Evolutionary conservation across 2,113 vertebrate genomes (phyloP).

Genomic region (Pseudolaguvia tuberculata): DNA sequence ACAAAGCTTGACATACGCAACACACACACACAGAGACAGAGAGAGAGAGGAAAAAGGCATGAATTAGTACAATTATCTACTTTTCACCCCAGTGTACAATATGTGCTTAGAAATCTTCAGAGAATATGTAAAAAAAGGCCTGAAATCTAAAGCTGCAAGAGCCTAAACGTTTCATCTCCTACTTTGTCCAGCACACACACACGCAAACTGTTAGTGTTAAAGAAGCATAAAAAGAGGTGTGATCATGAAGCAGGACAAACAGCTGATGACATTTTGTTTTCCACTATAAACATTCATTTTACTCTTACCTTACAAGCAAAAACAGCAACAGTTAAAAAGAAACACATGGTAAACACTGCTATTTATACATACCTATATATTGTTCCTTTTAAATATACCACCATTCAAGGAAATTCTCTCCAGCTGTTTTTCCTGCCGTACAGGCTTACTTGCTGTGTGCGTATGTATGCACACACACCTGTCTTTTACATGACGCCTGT

Average conservation of each 20-base stretch:
- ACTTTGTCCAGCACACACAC: not conserved
- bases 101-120: not conserved
- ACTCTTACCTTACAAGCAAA: conserved; percentile 43
- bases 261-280: not conserved
- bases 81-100: not conserved
- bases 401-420: too few relatives aligned
- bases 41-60: too few relatives aligned
- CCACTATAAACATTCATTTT: not conserved
- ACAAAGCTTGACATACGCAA: too few relatives aligned
- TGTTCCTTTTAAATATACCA: not conserved
- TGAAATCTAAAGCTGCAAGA: not conserved
- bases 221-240: not conserved
- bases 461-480: not conserved
- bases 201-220: not conserved
- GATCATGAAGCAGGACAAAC: not conserved
- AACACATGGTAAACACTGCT: not conserved
- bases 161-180: not conserved
- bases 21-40: too few relatives aligned
- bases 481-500: conserved; percentile 44
- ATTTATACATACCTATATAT: not conserved
- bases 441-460: conserved; percentile 20
- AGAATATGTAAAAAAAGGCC: not conserved
- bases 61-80: not conserved
- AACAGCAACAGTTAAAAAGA: not conserved
- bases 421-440: conserved; percentile 43